A percentile compares a stretch with the other conserved stretches of the same genome.
Evolutionary conservation across 2,113 vertebrate species (phyloP).

Genomic region (Sakesphorus luctuosus): DNA sequence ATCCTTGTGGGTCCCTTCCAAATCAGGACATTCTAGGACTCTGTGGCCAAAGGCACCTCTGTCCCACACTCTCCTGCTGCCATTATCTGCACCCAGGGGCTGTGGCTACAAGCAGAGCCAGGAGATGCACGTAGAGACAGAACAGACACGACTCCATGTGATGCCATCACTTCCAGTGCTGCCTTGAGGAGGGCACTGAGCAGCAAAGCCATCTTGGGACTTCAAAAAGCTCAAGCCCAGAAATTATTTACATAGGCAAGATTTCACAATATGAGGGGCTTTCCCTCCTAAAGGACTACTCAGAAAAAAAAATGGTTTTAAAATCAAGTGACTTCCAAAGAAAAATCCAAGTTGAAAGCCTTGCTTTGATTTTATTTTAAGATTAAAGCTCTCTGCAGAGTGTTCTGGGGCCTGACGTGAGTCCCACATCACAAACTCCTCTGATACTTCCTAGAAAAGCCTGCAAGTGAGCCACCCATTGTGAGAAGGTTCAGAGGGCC

Average conservation of each 20-base stretch:
- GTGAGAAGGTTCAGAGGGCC: neutral
- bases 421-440: neutral
- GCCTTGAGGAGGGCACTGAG: neutral
- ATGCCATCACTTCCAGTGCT: neutral
- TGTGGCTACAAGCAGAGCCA: neutral
- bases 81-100: neutral
- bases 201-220: neutral
- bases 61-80: neutral
- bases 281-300: neutral
- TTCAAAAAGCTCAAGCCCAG: neutral
- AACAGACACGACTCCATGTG: neutral
- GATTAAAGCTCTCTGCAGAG: neutral
- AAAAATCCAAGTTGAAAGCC: neutral
- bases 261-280: neutral
- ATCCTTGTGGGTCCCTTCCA: neutral
- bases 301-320: neutral
- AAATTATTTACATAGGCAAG: neutral
- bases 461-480: neutral
- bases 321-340: neutral
- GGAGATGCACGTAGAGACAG: rapidly evolving
- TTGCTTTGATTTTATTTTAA: neutral
- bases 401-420: neutral
- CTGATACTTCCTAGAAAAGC: neutral
- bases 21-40: rapidly evolving
- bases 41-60: rapidly evolving